Conservation (phyloP, 1,140 invertebrate genomes). For the Ceratina calcarata region DNA sequence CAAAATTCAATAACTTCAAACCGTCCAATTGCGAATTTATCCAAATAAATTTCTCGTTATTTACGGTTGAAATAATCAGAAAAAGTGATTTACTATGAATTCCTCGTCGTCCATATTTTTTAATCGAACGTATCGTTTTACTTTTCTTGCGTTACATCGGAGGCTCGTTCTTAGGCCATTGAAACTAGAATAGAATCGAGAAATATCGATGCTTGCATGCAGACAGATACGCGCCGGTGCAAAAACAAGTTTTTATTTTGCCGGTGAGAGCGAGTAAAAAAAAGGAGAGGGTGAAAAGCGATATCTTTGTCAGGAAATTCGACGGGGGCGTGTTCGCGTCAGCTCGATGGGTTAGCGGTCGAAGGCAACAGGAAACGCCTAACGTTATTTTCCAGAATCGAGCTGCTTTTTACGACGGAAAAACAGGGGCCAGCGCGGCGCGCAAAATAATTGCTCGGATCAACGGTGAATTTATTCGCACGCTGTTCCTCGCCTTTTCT, state of each 20-base stretch:
- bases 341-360: neutral
- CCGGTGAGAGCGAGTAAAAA: neutral
- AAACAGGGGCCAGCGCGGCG: neutral
- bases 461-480: conserved; percentile 18
- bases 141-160: neutral
- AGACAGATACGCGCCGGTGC: too few relatives aligned
- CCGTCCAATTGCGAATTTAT: neutral
- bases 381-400: conserved; percentile 10
- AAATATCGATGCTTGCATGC: too few relatives aligned
- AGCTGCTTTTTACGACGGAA: neutral
- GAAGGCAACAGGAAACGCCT: conserved; percentile 12
- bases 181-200: too few relatives aligned
- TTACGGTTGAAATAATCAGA: neutral
- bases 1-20: neutral
- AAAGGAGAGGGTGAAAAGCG: neutral
- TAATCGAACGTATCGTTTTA: too few relatives aligned
- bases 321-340: neutral
- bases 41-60: neutral
- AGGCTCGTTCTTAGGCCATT: neutral
- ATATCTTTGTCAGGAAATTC: conserved; percentile 2
- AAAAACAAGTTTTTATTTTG: neutral
- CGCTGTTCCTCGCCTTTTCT: neutral
- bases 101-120: too few relatives aligned
- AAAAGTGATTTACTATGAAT: too few relatives aligned
- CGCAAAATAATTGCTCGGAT: conserved; percentile 26